A percentile compares a stretch with the other conserved stretches of the same genome.
These are phyloP conservation scores for Tortrix viridana DNA, from an alignment of 2,888 invertebrate genomes.

Conservation along the genomic window DNA sequence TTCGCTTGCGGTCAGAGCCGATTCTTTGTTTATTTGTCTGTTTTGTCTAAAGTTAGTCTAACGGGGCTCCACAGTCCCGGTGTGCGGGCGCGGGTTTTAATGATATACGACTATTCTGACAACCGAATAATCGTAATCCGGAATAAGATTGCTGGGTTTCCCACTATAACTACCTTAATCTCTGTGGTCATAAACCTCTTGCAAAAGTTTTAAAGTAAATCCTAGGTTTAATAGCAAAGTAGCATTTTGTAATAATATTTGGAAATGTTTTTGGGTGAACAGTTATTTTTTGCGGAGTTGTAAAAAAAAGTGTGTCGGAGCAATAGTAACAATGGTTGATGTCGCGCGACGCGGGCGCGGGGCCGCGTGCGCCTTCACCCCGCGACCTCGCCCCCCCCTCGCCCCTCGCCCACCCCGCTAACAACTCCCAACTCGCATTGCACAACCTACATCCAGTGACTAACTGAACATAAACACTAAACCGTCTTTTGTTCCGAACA, in stretches of 20 bases:
- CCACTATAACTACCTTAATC: constrained; percentile 24
- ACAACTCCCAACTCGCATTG: constrained; percentile 3
- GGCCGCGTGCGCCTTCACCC: constrained; percentile 35
- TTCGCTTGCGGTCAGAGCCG: constrained; percentile 13
- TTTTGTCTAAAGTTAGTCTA: constrained; percentile 17
- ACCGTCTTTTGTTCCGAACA: constrained; percentile 22
- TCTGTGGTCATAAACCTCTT: too few relatives aligned
- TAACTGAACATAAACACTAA: constrained; percentile 18
- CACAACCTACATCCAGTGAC: constrained; percentile 21
- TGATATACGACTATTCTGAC: constrained; percentile 34
- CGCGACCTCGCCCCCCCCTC: constrained; percentile 28
- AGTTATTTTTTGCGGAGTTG: constrained; percentile 35
- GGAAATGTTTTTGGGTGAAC: constrained; percentile 28
- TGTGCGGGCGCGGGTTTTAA: not conserved
- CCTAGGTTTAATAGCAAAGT: too few relatives aligned
- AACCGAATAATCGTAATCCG: constrained; percentile 34
- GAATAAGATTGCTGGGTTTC: constrained; percentile 33
- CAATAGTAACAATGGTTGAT: constrained; percentile 33
- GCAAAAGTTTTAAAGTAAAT: too few relatives aligned
- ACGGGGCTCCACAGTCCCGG: constrained; percentile 28
- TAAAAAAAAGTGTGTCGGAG: constrained; percentile 36
- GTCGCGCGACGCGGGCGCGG: constrained; percentile 10
- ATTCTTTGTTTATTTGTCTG: constrained; percentile 11
- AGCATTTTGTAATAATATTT: constrained; percentile 14
- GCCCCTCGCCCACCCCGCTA: constrained; percentile 2